phyloP scores from a whole-genome alignment of 1,140 invertebrate species.

The Procambarus clarkii region DNA sequence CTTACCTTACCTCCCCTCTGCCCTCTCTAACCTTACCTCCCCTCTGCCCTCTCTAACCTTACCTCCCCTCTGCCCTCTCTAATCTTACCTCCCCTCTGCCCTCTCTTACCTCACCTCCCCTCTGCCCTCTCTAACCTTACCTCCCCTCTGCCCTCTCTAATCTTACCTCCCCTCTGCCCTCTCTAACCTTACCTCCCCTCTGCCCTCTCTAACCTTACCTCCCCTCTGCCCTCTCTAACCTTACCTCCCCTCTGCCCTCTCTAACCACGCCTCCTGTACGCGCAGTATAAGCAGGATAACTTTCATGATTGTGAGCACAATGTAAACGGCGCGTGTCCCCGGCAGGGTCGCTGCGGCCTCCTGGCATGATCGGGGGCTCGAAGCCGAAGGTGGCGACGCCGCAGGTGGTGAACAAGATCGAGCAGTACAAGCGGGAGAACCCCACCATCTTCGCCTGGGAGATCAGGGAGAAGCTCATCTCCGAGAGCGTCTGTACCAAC shows the following conservation, averaged over 20 bases:
- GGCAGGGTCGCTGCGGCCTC: slow-evolving; percentile 49
- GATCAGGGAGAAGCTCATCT: slow-evolving; percentile 60
- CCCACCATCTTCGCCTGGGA: slow-evolving; percentile 67
- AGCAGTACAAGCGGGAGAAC: slow-evolving; percentile 66
- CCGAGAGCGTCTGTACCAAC: slow-evolving; percentile 57
- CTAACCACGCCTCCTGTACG: too few relatives aligned
- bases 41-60: slow-evolving; percentile 95
- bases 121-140: background rate
- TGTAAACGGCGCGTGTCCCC: background rate
- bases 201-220: too few relatives aligned
- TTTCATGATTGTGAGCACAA: too few relatives aligned
- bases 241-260: too few relatives aligned
- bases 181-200: too few relatives aligned
- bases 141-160: background rate
- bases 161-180: background rate
- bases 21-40: slow-evolving; percentile 88
- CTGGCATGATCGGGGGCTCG: slow-evolving; percentile 58
- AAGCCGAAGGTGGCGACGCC: slow-evolving; percentile 64
- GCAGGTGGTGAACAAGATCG: slow-evolving; percentile 65
- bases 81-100: too few relatives aligned
- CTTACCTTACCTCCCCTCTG: slow-evolving; percentile 83
- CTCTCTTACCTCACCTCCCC: background rate
- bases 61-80: slow-evolving; percentile 79
- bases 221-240: too few relatives aligned
- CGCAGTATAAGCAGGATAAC: too few relatives aligned